Evolutionary conservation across 2,888 invertebrate species (phyloP).

Genomic region (Tupiocoris notatus): DNA sequence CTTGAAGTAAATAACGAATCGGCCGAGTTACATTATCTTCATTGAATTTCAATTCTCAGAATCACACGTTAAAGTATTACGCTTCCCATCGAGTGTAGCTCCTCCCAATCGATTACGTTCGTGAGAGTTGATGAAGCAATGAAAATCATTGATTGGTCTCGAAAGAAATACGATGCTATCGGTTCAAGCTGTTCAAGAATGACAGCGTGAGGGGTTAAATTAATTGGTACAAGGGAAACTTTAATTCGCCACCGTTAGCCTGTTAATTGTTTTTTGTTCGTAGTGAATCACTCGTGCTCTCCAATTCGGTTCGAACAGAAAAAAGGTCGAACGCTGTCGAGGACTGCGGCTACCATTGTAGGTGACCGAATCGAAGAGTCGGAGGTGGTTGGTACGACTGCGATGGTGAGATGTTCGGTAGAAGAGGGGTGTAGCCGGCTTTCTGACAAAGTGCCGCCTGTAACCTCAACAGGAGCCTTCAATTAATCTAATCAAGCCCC

Average conservation of each 20-base stretch:
- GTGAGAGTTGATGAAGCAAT: no score
- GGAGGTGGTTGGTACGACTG: background rate
- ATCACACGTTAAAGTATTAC: no score
- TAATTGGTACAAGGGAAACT: background rate
- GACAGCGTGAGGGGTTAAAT: background rate
- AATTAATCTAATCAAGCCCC: constrained; percentile 38
- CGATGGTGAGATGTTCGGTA: background rate
- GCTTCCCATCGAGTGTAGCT: no score
- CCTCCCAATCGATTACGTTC: no score
- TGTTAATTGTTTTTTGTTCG: constrained; percentile 2
- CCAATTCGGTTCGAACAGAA: constrained; percentile 1
- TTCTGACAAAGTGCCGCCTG: constrained; percentile 21
- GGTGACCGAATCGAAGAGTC: background rate
- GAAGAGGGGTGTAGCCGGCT: background rate
- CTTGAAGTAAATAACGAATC: no score
- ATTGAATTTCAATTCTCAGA: no score
- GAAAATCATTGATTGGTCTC: no score
- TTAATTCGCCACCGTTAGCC: background rate
- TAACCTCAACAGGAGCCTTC: constrained; percentile 21
- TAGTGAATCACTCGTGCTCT: background rate
- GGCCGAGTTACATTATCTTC: no score
- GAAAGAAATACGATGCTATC: no score
- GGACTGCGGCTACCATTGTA: background rate
- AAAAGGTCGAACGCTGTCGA: background rate
- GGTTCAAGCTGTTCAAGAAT: background rate